phyloP scores from a whole-genome alignment of 2,113 vertebrate genomes.

The Ctenodactylus gundi region DNA sequence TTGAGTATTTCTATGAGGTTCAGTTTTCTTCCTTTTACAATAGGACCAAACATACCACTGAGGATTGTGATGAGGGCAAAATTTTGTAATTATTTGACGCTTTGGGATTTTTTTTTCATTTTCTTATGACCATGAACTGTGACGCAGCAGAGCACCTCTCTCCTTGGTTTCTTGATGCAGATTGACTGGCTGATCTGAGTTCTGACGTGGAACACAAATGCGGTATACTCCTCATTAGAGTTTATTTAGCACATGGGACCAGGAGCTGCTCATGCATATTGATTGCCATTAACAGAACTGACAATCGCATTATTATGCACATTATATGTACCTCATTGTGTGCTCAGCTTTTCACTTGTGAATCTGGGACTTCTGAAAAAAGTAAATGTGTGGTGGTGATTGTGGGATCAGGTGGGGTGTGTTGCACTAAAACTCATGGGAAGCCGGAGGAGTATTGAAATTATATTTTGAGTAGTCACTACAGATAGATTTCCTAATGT shows the following conservation, averaged over 20 bases:
- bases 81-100: neutral
- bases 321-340: neutral
- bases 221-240: slow-evolving; percentile 32
- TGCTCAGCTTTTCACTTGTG: slow-evolving; percentile 32
- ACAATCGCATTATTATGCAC: slow-evolving; percentile 41
- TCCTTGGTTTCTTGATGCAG: neutral
- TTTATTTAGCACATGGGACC: slow-evolving; percentile 58
- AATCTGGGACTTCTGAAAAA: slow-evolving; percentile 39
- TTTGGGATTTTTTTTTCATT: neutral
- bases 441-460: neutral
- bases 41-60: neutral
- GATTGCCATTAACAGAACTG: slow-evolving; percentile 35
- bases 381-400: neutral
- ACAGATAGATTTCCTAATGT: neutral
- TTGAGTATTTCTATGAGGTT: neutral
- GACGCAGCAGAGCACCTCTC: neutral
- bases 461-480: slow-evolving; percentile 9
- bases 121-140: neutral
- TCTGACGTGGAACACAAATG: neutral
- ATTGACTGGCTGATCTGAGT: slow-evolving; percentile 32
- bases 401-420: neutral
- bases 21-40: neutral
- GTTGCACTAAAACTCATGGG: neutral
- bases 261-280: slow-evolving; percentile 39
- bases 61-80: neutral